Conservation (phyloP, 2,797 vertebrate genomes). For the Clarias pachynema region DNA sequence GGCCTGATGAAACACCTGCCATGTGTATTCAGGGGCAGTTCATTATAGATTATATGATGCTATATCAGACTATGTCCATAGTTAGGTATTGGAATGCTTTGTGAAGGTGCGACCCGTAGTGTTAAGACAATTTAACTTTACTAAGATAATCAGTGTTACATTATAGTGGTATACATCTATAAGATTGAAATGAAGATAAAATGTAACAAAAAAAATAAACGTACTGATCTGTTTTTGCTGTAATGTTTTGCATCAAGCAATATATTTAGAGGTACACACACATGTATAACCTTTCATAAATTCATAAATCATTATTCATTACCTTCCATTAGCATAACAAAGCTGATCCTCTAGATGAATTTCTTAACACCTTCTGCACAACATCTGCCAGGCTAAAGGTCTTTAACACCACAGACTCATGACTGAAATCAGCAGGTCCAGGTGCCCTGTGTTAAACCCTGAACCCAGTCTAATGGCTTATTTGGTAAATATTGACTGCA, state of each 20-base stretch:
- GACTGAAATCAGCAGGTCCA: not conserved
- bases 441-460: not conserved
- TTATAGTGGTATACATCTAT: not conserved
- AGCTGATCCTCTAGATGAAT: not conserved
- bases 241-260: not conserved
- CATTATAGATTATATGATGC: conserved; percentile 10
- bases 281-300: not conserved
- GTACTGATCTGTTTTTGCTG: not conserved
- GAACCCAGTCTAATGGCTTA: not conserved
- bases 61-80: not conserved
- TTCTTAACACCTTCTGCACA: no score
- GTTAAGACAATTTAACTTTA: not conserved
- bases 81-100: conserved; percentile 1
- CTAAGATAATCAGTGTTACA: not conserved
- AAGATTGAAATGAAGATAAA: not conserved
- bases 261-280: not conserved
- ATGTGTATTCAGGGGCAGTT: conserved; percentile 34
- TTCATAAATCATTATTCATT: conserved; percentile 1
- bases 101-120: not conserved
- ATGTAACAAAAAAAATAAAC: not conserved
- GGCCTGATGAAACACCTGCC: conserved; percentile 44
- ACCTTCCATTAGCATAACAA: not conserved
- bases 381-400: not conserved
- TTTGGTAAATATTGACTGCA: not conserved
- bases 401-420: not conserved